Conservation (phyloP, 2,797 vertebrate genomes). For the Amniataba percoides region DNA sequence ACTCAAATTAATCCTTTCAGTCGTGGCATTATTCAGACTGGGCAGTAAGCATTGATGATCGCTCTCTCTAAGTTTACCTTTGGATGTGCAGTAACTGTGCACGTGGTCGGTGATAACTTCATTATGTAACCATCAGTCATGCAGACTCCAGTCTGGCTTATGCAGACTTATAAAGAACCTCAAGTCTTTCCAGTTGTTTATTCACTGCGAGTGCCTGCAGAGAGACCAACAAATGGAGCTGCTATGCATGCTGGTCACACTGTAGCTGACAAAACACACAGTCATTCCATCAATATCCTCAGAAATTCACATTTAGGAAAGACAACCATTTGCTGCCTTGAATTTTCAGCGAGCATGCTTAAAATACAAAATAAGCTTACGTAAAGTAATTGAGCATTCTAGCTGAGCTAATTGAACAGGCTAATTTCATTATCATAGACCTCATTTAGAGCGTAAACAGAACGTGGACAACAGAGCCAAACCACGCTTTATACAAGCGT, state of each 20-base stretch:
- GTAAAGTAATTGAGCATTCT: conserved; percentile 54
- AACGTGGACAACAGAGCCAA: conserved; percentile 41
- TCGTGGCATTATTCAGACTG: not conserved
- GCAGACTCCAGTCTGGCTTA: conserved; percentile 27
- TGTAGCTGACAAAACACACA: conserved; percentile 69
- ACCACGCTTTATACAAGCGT: conserved; percentile 36
- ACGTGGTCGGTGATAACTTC: conserved; percentile 21
- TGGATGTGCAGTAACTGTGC: not conserved
- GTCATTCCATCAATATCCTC: conserved; percentile 68
- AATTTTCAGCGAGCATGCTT: conserved; percentile 40
- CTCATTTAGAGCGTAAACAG: conserved; percentile 68
- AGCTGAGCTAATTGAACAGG: conserved; percentile 61
- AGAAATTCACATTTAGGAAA: conserved; percentile 55
- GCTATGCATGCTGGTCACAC: conserved; percentile 69
- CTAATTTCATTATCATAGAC: conserved; percentile 63
- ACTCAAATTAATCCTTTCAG: not conserved
- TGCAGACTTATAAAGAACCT: conserved; percentile 39
- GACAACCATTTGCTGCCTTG: conserved; percentile 39
- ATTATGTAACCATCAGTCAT: conserved; percentile 44
- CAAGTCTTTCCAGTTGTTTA: conserved; percentile 45
- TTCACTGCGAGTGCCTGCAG: conserved; percentile 37
- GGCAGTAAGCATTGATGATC: not conserved
- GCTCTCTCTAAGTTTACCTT: conserved; percentile 8
- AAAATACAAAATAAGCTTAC: conserved; percentile 57
- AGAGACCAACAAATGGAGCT: conserved; percentile 49